phyloP scores from a whole-genome alignment of 2,797 vertebrate species.

The Cheirogaleus major region DNA sequence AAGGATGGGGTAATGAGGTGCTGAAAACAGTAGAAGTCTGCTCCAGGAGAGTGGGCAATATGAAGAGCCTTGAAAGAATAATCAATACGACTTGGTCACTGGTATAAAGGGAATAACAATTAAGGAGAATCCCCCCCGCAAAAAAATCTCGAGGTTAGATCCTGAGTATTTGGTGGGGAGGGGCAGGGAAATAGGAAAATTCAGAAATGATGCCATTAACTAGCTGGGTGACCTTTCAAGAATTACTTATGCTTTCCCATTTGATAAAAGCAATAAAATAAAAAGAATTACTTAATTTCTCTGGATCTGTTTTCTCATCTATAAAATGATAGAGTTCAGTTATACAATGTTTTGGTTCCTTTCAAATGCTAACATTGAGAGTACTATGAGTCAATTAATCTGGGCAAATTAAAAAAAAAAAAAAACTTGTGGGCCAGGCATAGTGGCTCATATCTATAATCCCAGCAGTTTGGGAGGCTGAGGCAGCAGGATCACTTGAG shows the following conservation, averaged over 20 bases:
- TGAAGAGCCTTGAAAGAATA: background rate
- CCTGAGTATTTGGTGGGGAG: background rate
- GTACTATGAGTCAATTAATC: background rate
- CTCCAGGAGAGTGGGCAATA: background rate
- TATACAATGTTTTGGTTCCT: background rate
- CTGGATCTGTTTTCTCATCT: background rate
- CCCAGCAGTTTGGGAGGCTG: background rate
- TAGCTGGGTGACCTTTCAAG: background rate
- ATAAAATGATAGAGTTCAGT: background rate
- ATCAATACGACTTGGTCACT: background rate
- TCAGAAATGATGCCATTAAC: background rate
- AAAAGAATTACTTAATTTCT: background rate
- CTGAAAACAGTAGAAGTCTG: background rate
- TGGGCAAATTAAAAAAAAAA: background rate
- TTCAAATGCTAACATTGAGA: background rate
- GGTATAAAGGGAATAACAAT: background rate
- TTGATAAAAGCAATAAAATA: too few relatives aligned
- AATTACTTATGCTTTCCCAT: background rate
- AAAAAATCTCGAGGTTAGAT: background rate
- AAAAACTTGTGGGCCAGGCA: background rate
- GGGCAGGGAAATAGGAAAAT: background rate
- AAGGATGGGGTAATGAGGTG: background rate
- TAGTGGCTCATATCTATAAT: background rate
- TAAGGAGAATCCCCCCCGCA: background rate
- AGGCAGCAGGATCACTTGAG: background rate